Evolutionary conservation across 2,797 vertebrate genomes (phyloP), one percentile per base, ranked within the genome.

Genomic region (Margarornis squamiger): DNA sequence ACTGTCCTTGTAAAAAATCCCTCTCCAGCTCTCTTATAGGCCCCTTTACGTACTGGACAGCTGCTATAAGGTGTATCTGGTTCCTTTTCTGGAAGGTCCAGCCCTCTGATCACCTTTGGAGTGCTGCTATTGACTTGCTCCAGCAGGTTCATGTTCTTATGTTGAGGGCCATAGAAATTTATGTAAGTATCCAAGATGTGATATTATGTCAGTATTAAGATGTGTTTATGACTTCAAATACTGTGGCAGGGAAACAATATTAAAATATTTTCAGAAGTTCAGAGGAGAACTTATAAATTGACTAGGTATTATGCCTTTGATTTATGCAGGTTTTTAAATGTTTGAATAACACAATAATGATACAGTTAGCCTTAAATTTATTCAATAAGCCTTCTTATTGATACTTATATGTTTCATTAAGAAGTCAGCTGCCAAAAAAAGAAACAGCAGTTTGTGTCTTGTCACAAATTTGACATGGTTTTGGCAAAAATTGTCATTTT

Each of bases 311-410:
- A 88, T 41, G 26, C 93, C 96, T 96, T 95, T 95, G 94, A 87
- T 91, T 96, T 96, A 86, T 95, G 87, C 27, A 68, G 86, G 70
- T 93, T 97, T 96, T 88, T 63, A 94, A 92, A 86, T 88, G 89
- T 97, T 98, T 96, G 94, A 96, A 93, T 97, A 98, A 97, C 72
- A 96, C 97, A 97, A 97, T 97, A 97, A 97, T 97, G 45, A 94
- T 89, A 96, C 6, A 59, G 59, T 97, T 97, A 87, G 59, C 83
- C 94, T 97, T 94, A 97, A 96, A 93, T 96, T 97, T 22, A 91
- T 95, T 97, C 95, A 82, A 94, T 97, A 96, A 97, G 89, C 36
- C 79, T 96, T 97, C 95, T 97, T 71, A 97, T 96, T 97, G 96
- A 97, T 97, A 96, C 91, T 97, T 95, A 95, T 75, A 95, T 95